phyloP scores from a whole-genome alignment of 2,888 invertebrate genomes.

The Villa cingulata region DNA sequence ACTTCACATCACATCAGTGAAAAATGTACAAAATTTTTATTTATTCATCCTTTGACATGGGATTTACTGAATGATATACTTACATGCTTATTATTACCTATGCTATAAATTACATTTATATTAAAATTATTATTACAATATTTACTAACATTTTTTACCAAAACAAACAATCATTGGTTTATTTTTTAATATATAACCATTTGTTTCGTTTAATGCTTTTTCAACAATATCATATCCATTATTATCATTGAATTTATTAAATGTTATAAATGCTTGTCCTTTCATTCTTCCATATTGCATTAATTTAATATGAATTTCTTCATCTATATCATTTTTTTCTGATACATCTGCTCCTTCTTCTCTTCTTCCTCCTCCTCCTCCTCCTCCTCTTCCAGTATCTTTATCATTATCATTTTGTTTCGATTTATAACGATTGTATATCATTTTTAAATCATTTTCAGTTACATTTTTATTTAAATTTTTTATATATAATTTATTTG shows the following conservation, averaged over 20 bases:
- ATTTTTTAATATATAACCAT: slow-evolving; percentile 72
- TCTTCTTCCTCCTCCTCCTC: too few relatives aligned
- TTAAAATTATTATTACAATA: too few relatives aligned
- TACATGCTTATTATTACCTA: too few relatives aligned
- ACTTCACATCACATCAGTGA: too few relatives aligned
- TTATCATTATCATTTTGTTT: too few relatives aligned
- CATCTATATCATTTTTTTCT: slow-evolving; percentile 22
- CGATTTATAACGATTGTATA: slow-evolving; percentile 55
- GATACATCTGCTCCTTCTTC: slow-evolving; percentile 27
- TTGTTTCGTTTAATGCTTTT: slow-evolving; percentile 66
- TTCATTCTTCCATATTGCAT: slow-evolving; percentile 96
- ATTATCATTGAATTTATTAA: slow-evolving; percentile 15
- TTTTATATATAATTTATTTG: slow-evolving; percentile 80
- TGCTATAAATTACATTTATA: too few relatives aligned
- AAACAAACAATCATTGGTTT: slow-evolving; percentile 87
- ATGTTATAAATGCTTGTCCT: slow-evolving; percentile 84
- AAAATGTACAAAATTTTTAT: too few relatives aligned
- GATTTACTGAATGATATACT: too few relatives aligned
- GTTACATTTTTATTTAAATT: slow-evolving; percentile 72
- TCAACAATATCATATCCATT: slow-evolving; percentile 43
- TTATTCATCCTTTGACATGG: too few relatives aligned
- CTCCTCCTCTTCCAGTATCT: slow-evolving; percentile 22
- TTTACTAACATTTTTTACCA: slow-evolving; percentile 39
- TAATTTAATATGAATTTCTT: slow-evolving; percentile 51
- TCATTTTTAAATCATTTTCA: slow-evolving; percentile 57